A percentile compares a stretch with the other conserved stretches of the same genome.
Evolutionary conservation across 1,140 invertebrate species (phyloP).

Genomic region (Heliothis virescens): DNA sequence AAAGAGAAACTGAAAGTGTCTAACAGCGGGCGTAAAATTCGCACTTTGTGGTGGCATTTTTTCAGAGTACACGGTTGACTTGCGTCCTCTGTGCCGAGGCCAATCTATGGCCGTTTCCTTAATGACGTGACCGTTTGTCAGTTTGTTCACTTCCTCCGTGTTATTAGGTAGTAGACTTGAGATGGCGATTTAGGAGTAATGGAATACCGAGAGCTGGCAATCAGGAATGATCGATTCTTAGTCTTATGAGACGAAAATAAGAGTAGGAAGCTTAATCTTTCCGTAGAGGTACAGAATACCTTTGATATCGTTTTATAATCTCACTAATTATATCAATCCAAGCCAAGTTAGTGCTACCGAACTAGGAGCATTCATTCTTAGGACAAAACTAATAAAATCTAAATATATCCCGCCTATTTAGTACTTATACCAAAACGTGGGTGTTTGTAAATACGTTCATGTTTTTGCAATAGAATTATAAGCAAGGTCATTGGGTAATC

Average conservation of each 20-base stretch:
- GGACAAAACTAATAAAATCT: constrained; percentile 36
- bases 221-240: too few relatives aligned
- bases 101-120: constrained; percentile 55
- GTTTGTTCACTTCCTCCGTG: constrained; percentile 48
- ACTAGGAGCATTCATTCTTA: constrained; percentile 11
- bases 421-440: neutral
- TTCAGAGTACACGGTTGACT: constrained; percentile 59
- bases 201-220: neutral
- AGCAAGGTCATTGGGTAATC: constrained; percentile 27
- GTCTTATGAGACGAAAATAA: too few relatives aligned
- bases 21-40: constrained; percentile 3
- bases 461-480: constrained; percentile 29
- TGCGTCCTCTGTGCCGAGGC: constrained; percentile 62
- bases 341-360: neutral
- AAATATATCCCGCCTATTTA: constrained; percentile 17
- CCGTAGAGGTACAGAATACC: too few relatives aligned
- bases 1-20: constrained; percentile 20
- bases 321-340: constrained; percentile 8
- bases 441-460: constrained; percentile 14
- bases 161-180: constrained; percentile 3
- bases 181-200: constrained; percentile 9
- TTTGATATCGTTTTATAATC: constrained; percentile 10
- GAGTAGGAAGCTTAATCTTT: too few relatives aligned
- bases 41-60: constrained; percentile 47
- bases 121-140: constrained; percentile 53